A percentile compares a stretch with the other conserved stretches of the same genome.
phyloP scores from a whole-genome alignment of 2,113 vertebrate genomes.

The Mus musculus region GRCm39 chr5:130134001-130134500 shows the following conservation, averaged over 20 bases:
- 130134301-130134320: background rate
- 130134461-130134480: too few relatives aligned
- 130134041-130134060: background rate
- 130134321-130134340: background rate
- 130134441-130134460: conserved; percentile 62
- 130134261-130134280: background rate
- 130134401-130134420: conserved; percentile 58
- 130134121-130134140: background rate
- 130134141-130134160: background rate
- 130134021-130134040: background rate
- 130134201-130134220: too few relatives aligned
- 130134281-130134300: background rate
- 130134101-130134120: background rate
- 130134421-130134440: conserved; percentile 19
- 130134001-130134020: background rate
- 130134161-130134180: too few relatives aligned
- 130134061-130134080: background rate
- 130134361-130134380: background rate
- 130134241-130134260: background rate
- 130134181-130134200: too few relatives aligned
- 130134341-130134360: background rate
- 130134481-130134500: too few relatives aligned
- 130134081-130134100: background rate
- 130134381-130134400: background rate
- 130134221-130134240: too few relatives aligned